phyloP scores from a whole-genome alignment of 2,797 vertebrate genomes.

The Zenarchopterus dispar region DNA sequence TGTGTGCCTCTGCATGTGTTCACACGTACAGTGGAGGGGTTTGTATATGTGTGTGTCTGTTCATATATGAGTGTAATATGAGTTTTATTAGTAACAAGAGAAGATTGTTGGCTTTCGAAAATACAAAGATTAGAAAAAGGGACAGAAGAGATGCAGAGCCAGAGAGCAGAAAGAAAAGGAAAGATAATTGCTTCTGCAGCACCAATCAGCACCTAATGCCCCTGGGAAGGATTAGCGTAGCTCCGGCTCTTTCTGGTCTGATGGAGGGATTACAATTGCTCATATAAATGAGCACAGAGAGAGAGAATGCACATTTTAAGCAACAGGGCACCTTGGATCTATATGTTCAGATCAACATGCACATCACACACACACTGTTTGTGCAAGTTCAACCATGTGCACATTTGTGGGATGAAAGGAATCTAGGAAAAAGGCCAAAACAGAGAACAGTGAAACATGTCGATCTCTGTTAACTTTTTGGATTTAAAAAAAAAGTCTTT shows the following conservation, averaged over 20 bases:
- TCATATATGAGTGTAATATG: conserved; percentile 23
- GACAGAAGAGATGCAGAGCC: conserved; percentile 25
- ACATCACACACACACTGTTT: conserved; percentile 4
- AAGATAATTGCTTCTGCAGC: conserved; percentile 73
- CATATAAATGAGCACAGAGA: conserved; percentile 74
- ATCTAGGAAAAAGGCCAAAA: not conserved
- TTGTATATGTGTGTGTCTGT: conserved; percentile 18
- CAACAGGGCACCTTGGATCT: conserved; percentile 54
- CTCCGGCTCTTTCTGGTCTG: conserved; percentile 67
- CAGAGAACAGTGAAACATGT: not conserved
- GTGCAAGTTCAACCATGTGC: conserved; percentile 15
- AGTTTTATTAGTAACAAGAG: conserved; percentile 61
- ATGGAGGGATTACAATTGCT: conserved; percentile 78
- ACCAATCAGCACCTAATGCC: conserved; percentile 71
- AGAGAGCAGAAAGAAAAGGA: conserved; percentile 41
- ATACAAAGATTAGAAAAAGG: conserved; percentile 33
- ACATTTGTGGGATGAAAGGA: conserved; percentile 6
- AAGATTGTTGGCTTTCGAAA: conserved; percentile 47
- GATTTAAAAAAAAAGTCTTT: conserved; percentile 9
- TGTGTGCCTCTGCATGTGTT: conserved; percentile 4
- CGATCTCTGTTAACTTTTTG: not conserved
- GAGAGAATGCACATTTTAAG: conserved; percentile 77
- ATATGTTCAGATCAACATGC: conserved; percentile 8
- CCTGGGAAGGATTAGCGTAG: conserved; percentile 71
- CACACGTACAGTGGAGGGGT: conserved; percentile 8